Base-by-base conservation (phyloP, 2,888 invertebrate genomes). In the Hydropsyche betteni region DNA sequence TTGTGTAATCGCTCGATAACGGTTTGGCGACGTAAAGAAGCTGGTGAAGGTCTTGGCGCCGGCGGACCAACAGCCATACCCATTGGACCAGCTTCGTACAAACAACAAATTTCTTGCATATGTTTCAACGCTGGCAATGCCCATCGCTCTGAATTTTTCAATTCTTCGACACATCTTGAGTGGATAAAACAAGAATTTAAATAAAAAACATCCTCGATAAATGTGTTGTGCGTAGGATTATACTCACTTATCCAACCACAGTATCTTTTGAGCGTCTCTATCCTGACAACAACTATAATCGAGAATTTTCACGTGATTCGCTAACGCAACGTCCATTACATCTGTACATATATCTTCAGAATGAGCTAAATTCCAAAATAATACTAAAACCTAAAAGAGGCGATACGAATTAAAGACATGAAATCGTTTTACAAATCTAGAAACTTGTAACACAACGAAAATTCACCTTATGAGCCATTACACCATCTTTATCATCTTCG, bases 261-360 rank as follows among this genome's bases (percentile, higher is more conserved):
- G 91, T 12, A 96, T 94, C 86, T 98, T 98, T 85, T 98, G 98
- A 10, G 95, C 93, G 85, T 98, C 98, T 81, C 98, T 90, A 83
- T 98, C 97, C 88, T 97, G 97, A 74, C 97, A 97, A 86, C 98
- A 98, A 83, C 97, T 97, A 84, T 97, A 98, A 87, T 98, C 98
- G 79, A 99, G 88, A 83, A 99, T 98, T 89, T 98, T 98, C 12
- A 98, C 95, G 83, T 98, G 96, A 79, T 98, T 97, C 51, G 93
- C 92, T 80, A 99, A 86, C 1, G 98, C 98, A 83, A 98, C 97
- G 85, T 99, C 98, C 91, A 98, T 94, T 78, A 98, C 98, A 86
- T 99, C 98, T 2, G 96, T 97, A 76, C 96, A 94, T 75, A 98
- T 96, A 85, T 98, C 98, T 81, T 96, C 95, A 74, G 96, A 96